phyloP scores from a whole-genome alignment of 2,113 vertebrate species.

The Prunella himalayana region DNA sequence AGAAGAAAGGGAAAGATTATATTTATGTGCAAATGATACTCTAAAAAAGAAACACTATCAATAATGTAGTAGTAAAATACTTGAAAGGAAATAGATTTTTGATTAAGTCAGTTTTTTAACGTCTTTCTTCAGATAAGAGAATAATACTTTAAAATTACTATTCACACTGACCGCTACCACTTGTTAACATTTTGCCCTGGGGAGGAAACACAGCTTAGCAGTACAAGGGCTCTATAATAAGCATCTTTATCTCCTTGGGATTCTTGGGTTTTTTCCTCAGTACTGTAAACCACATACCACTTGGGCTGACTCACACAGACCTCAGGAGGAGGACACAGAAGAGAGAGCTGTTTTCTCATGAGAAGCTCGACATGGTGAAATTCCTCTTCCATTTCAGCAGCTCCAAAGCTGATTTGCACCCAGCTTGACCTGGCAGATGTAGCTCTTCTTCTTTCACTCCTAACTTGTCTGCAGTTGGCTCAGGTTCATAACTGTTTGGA shows the following conservation, averaged over 20 bases:
- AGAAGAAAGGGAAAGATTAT: neutral
- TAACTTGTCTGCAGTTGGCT: conserved; percentile 71
- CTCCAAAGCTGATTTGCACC: conserved; percentile 44
- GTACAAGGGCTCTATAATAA: conserved; percentile 4
- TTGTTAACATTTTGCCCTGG: conserved; percentile 31
- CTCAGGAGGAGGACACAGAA: neutral
- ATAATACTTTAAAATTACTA: conserved; percentile 9
- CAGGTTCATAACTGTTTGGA: conserved; percentile 20
- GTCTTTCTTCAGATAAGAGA: neutral
- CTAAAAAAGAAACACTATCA: conserved; percentile 23
- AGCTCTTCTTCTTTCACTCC: conserved; percentile 61
- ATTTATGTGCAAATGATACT: neutral
- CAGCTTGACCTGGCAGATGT: conserved; percentile 71
- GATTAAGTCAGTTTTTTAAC: conserved; percentile 37
- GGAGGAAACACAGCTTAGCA: conserved; percentile 18
- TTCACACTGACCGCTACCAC: neutral
- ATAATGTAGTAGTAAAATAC: conserved; percentile 40
- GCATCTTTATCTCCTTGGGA: conserved; percentile 2
- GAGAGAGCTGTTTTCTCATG: conserved; percentile 21
- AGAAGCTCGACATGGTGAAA: conserved; percentile 34
- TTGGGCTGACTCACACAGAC: conserved; percentile 1
- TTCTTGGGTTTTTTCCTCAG: neutral
- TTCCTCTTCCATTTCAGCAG: conserved; percentile 58
- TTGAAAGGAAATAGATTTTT: conserved; percentile 56
- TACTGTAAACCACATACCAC: conserved; percentile 26